Conservation (phyloP, 2,888 invertebrate genomes). For the Balanococcus diminutus region DNA sequence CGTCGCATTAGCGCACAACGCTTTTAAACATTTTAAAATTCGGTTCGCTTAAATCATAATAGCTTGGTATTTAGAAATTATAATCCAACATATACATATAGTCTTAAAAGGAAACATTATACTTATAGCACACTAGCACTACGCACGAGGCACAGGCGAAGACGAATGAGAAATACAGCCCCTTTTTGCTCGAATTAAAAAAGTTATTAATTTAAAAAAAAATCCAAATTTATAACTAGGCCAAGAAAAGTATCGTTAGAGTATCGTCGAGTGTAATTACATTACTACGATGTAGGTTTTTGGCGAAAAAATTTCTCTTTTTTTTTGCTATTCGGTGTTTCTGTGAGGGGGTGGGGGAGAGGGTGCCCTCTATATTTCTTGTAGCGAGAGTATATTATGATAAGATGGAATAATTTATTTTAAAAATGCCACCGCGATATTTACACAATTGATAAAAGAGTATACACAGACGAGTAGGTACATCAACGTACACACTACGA, state of each 20-base stretch:
- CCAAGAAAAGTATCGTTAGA: not conserved
- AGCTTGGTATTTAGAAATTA: slow-evolving; percentile 16
- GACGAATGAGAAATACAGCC: not conserved
- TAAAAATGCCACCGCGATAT: not conserved
- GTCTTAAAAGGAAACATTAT: not conserved
- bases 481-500: too few species aligned
- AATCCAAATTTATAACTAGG: not conserved
- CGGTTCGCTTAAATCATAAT: slow-evolving; percentile 12
- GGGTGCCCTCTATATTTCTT: too few species aligned
- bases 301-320: not conserved
- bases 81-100: not conserved
- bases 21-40: not conserved
- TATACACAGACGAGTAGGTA: not conserved
- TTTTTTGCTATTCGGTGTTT: not conserved
- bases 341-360: too few species aligned
- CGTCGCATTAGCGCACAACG: not conserved
- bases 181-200: not conserved
- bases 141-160: not conserved
- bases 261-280: slow-evolving; percentile 1
- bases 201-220: slow-evolving; percentile 18
- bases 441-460: slow-evolving; percentile 7
- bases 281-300: not conserved
- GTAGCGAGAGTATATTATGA: too few species aligned
- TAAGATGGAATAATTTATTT: not conserved
- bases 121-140: not conserved